A percentile compares a stretch with the other conserved stretches of the same genome.
Conservation (phyloP, 2,113 vertebrate species). For the Monarcha castaneiventris region DNA sequence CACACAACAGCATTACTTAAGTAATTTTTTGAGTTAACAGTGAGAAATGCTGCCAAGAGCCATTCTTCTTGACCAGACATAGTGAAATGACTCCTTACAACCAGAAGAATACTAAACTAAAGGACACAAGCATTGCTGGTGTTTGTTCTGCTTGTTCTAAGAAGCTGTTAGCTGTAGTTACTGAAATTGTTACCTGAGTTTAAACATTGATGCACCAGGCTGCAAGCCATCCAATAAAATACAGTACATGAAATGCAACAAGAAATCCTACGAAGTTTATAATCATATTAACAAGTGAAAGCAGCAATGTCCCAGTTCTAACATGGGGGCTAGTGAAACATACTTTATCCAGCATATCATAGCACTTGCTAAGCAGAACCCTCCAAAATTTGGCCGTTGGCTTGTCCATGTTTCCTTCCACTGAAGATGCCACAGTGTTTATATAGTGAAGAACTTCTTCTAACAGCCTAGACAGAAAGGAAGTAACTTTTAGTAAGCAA, state of each 20-base stretch:
- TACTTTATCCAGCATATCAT: constrained; percentile 93
- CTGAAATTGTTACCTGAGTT: neutral
- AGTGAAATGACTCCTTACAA: neutral
- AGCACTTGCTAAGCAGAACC: constrained; percentile 89
- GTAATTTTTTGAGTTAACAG: neutral
- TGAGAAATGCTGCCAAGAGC: neutral
- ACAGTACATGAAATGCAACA: neutral
- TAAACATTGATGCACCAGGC: neutral
- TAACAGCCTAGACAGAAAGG: constrained; percentile 77
- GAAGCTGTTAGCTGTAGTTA: neutral
- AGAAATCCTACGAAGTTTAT: neutral
- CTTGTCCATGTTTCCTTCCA: constrained; percentile 85
- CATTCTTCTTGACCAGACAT: neutral
- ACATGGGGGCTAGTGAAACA: neutral
- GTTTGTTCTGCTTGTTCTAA: neutral
- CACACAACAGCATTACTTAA: neutral
- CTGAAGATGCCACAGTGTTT: constrained; percentile 81
- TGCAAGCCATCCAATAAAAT: neutral
- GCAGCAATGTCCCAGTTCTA: neutral
- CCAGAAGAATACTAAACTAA: neutral
- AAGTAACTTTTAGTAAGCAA: neutral
- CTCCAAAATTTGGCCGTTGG: constrained; percentile 93
- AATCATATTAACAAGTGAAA: neutral
- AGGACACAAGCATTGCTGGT: neutral
- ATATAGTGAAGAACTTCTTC: constrained; percentile 88